Conservation (phyloP, 2,113 vertebrate genomes). For the Rynchops niger region DNA sequence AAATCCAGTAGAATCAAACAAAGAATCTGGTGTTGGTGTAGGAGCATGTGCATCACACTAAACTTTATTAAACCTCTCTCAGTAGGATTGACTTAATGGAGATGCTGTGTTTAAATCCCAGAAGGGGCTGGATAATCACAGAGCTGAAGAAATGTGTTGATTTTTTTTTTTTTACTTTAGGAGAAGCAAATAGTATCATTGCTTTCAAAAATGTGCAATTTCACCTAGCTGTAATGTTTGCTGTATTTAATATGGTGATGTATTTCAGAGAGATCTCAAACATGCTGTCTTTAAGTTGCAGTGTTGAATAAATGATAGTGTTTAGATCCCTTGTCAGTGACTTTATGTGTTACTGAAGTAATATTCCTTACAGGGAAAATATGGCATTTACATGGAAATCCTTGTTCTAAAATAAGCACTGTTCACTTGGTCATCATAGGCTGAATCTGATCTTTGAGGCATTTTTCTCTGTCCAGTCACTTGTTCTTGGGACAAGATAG, state of each 20-base stretch:
- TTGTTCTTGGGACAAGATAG: background rate
- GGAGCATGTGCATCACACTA: conserved; percentile 18
- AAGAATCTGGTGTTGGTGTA: background rate
- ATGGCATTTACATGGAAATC: background rate
- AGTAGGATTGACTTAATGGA: background rate
- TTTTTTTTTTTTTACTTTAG: background rate
- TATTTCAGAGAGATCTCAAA: background rate
- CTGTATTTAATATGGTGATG: background rate
- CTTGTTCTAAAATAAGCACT: background rate
- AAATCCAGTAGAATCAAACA: conserved; percentile 23
- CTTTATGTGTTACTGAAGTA: background rate
- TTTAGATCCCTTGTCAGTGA: background rate
- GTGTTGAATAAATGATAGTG: background rate
- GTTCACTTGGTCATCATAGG: background rate
- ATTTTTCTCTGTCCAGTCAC: background rate
- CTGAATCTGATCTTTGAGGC: background rate
- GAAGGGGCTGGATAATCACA: background rate
- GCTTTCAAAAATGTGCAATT: background rate
- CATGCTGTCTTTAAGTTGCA: background rate
- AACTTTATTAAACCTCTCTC: background rate
- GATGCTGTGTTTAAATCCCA: background rate
- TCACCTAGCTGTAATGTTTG: background rate
- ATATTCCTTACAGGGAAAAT: background rate
- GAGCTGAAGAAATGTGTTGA: background rate
- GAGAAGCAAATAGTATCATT: background rate